phyloP scores from a whole-genome alignment of 2,888 invertebrate genomes.

The Caenorhabditis sp. region DNA sequence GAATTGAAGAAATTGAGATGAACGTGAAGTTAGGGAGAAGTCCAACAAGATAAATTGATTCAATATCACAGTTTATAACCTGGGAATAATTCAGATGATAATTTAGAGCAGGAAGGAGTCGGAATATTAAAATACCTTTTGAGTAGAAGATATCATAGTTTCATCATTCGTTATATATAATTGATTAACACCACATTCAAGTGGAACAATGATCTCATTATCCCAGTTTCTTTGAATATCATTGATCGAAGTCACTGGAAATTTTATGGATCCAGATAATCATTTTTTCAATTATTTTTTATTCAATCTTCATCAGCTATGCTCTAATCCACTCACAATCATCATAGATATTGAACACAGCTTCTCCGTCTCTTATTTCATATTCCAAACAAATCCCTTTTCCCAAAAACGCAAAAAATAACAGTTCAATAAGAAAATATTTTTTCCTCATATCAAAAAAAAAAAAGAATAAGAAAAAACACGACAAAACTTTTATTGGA shows the following conservation, averaged over 20 bases:
- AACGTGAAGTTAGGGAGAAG: slow-evolving; percentile 14
- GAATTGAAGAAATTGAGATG: slow-evolving; percentile 5
- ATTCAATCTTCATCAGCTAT: too few relatives aligned
- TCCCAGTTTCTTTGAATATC: slow-evolving; percentile 7
- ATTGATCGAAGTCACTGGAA: slow-evolving; percentile 16
- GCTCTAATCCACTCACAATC: neutral
- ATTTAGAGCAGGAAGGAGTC: neutral
- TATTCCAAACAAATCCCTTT: neutral
- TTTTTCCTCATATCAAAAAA: neutral
- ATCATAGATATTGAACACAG: neutral
- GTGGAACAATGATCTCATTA: slow-evolving; percentile 9
- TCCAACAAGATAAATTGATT: slow-evolving; percentile 8
- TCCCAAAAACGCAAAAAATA: neutral
- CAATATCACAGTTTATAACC: slow-evolving; percentile 25
- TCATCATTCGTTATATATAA: slow-evolving; percentile 11
- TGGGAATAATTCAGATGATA: neutral
- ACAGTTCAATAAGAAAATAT: neutral
- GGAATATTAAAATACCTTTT: slow-evolving; percentile 6
- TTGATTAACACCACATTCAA: slow-evolving; percentile 24
- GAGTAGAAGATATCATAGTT: neutral
- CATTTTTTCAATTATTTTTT: neutral
- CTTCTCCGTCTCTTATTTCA: neutral
- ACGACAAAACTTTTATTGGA: neutral
- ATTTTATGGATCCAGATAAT: too few relatives aligned
- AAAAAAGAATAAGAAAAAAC: neutral